These are phyloP conservation scores for Coenonympha arcania DNA, from an alignment of 2,888 invertebrate species.

Conservation along the genomic window DNA sequence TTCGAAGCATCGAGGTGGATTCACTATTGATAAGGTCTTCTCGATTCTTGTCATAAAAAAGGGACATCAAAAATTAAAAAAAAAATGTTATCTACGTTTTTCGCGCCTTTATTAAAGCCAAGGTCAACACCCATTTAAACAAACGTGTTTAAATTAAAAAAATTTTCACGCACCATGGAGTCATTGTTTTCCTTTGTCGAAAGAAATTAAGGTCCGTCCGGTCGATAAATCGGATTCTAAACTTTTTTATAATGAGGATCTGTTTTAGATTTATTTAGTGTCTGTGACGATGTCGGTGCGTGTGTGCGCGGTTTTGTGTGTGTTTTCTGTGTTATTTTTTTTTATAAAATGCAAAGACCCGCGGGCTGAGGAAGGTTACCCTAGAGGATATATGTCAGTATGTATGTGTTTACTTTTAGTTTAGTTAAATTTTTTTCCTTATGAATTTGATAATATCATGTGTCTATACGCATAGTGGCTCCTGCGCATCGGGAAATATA, in stretches of 20 bases:
- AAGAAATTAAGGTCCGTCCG: conserved; percentile 15
- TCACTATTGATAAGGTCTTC: background rate
- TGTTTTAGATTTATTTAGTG: conserved; percentile 4
- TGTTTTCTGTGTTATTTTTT: conserved; percentile 18
- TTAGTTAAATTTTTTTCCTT: no score
- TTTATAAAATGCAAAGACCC: conserved; percentile 28
- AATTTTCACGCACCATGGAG: conserved; percentile 22
- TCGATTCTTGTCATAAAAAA: background rate
- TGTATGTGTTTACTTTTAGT: conserved; percentile 45
- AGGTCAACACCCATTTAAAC: conserved; percentile 21
- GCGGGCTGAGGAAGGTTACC: conserved; percentile 50
- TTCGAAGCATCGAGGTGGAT: background rate
- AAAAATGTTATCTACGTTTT: conserved; percentile 17
- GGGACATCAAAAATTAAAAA: conserved; percentile 3
- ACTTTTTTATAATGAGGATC: conserved; percentile 13
- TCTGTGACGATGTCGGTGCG: conserved; percentile 14
- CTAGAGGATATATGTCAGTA: conserved; percentile 58
- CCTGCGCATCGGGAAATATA: no score
- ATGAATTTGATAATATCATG: no score
- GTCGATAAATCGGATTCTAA: conserved; percentile 1
- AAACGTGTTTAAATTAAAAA: conserved; percentile 25
- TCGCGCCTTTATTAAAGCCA: conserved; percentile 24
- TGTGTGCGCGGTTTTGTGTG: conserved; percentile 19
- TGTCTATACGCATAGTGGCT: no score
- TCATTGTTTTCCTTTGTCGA: conserved; percentile 12